phyloP scores from a whole-genome alignment of 2,888 invertebrate species.

The Epistrophella euchroma region DNA sequence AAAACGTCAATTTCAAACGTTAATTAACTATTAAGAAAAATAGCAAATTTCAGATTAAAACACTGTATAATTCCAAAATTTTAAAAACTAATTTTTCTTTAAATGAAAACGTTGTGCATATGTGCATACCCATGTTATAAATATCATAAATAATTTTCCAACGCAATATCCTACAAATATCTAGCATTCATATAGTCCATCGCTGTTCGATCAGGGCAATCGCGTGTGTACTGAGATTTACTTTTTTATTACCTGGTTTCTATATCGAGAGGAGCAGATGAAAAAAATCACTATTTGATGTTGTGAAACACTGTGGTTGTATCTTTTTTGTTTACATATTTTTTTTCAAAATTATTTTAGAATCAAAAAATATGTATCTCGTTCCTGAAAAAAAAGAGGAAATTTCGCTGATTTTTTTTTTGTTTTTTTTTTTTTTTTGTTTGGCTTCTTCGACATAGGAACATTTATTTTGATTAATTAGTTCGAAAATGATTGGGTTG shows the following conservation, averaged over 20 bases:
- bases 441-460: conserved; percentile 1
- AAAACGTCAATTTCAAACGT: no score
- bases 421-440: no score
- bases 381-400: conserved; percentile 42
- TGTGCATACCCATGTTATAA: no score
- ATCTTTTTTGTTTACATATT: neutral
- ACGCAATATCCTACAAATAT: neutral
- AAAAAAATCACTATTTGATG: conserved; percentile 51
- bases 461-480: conserved; percentile 56
- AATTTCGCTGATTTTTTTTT: conserved; percentile 35
- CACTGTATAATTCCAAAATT: no score
- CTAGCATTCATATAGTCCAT: neutral
- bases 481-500: conserved; percentile 27
- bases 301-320: conserved; percentile 53
- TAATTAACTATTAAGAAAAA: no score
- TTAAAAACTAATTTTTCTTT: no score
- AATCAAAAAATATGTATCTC: conserved; percentile 31
- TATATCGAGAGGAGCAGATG: conserved; percentile 24
- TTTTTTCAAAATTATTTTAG: conserved; percentile 22
- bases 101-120: no score
- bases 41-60: no score
- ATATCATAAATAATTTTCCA: no score
- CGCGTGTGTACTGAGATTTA: conserved; percentile 60
- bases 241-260: conserved; percentile 66
- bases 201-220: conserved; percentile 30